Evolutionary conservation across 2,113 vertebrate species (phyloP), one percentile per base, ranked within the genome.

Genomic region (Anseranas semipalmata): DNA sequence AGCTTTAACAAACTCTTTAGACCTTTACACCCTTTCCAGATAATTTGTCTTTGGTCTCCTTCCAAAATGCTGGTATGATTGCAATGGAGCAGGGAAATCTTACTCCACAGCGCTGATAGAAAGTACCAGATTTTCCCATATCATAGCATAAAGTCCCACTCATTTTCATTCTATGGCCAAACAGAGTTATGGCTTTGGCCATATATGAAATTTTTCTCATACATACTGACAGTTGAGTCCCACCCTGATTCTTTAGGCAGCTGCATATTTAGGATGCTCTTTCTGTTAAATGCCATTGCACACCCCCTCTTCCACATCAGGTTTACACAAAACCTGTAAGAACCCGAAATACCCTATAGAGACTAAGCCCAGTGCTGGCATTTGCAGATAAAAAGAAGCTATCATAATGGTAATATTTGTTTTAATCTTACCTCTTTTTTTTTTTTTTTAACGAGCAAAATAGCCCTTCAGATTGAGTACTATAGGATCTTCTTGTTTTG

Each of bases 321-420:
- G 66, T 65, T 79, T 35, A 62, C 83, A 52, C 33, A 87, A 66
- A 89, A 74, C 56, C 41, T 77, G 10, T 76, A 78, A 48, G 10
- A 80, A 86, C 81, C 89, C 83, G 67, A 95, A 97, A 97, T 97
- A 97, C 50, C 46, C 30, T 85, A 86, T 87, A 71, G 93, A 91
- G 41, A 83, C 79, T 80, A 96, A 89, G 28, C 62, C 77, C 48
- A 53, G 24, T 68, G 28, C 33, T 89, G 76, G 33, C 28, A 93
- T 92, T 89, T 96, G 33, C 48, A 58, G 30, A 71, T 58, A 89
- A 39, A 74, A 67, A 71, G 43, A 71, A 19, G 17, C 17, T 62
- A 12, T 15, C n/a, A 56, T 74, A 74, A 88, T 22, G 25, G 28
- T 48, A 41, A 66, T 74, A 45, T 68, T 84, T 77, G 17, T 67